Evolutionary conservation across 2,797 vertebrate genomes (phyloP), one percentile per base, ranked within the genome.

Genomic region (Miichthys miiuy): DNA sequence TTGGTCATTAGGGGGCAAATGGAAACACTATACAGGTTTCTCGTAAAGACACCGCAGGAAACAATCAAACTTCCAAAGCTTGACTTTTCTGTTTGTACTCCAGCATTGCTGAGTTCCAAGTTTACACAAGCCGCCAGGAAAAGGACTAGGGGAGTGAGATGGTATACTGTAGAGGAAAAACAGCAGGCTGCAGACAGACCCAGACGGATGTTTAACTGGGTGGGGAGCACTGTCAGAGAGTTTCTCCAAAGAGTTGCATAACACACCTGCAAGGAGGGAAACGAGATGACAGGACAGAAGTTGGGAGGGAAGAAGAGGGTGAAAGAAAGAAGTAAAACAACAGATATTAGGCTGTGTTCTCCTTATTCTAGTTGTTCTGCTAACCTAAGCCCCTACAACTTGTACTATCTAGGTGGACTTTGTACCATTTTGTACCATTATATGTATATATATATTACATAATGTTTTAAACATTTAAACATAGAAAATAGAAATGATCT

Each of bases 221-320:
- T 25, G 63, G 66, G 69, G 71, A 64, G n/a, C 48, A 2, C 51
- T 72, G 58, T 68, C 65, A 78, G 51, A 66, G 68, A 72, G 46
- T 54, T 67, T 52, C 68, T 81, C 77, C 72, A 62, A 61, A 58
- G 34, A 75, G 77, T 82, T 88, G 65, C 73, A 47, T 82, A 89
- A 84, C 83, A 89, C 87, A 92, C 83, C 77, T 93, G 84, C 68
- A 42, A 42, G 42, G 51, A 75, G 55, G 41, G 68, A 60, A 68
- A 77, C 38, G 51, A 57, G 64, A 57, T 69, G 69, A 67, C 64
- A 50, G 64, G 68, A 68, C 68, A 47, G 42, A 68, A 20, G 63
- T 46, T 57, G 66, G 34, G 48, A n/a, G 25, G 68, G 52, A 18
- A 21, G 50, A n/a, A 5, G 9, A 25, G 52, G 41, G 14, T 20